phyloP scores from a whole-genome alignment of 2,797 vertebrate species.

The Atherinosoma microstoma region DNA sequence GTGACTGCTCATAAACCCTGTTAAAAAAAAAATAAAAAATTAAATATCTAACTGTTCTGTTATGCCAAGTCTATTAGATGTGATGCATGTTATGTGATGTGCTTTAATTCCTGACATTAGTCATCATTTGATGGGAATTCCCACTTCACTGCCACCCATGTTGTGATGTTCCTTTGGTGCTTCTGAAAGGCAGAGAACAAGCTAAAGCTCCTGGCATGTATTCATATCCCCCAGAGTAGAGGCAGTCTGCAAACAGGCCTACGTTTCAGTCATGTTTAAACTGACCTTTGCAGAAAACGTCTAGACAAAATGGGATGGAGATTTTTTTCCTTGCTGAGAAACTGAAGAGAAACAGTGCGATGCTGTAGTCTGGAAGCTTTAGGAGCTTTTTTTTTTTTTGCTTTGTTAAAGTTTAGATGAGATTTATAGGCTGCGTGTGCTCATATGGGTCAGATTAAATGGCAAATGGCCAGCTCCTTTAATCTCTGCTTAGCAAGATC shows the following conservation, averaged over 20 bases:
- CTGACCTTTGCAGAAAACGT: slow-evolving; percentile 22
- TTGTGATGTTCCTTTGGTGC: slow-evolving; percentile 17
- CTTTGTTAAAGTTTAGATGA: slow-evolving; percentile 9
- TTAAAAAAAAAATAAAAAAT: background rate
- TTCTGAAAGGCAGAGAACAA: slow-evolving; percentile 5
- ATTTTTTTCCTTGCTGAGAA: background rate
- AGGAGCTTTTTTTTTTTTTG: background rate
- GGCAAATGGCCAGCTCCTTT: slow-evolving; percentile 29
- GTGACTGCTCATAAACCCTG: background rate
- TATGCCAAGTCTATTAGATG: slow-evolving; percentile 34
- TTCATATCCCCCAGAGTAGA: slow-evolving; percentile 25
- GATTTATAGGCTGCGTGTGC: background rate
- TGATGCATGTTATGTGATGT: slow-evolving; percentile 39
- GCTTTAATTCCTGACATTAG: slow-evolving; percentile 32
- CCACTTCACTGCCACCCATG: slow-evolving; percentile 33
- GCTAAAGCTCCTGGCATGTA: slow-evolving; percentile 42
- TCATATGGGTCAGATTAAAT: slow-evolving; percentile 26
- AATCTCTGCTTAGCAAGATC: slow-evolving; percentile 40
- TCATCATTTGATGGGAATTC: slow-evolving; percentile 46
- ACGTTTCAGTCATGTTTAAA: slow-evolving; percentile 12
- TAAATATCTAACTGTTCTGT: background rate
- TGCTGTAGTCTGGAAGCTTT: background rate
- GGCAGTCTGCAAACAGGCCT: too few relatives aligned
- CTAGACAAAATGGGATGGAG: background rate
- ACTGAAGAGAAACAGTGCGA: background rate